Evolutionary conservation across 1,140 invertebrate genomes (phyloP).

Genomic region (Trinorchestia longiramus): DNA sequence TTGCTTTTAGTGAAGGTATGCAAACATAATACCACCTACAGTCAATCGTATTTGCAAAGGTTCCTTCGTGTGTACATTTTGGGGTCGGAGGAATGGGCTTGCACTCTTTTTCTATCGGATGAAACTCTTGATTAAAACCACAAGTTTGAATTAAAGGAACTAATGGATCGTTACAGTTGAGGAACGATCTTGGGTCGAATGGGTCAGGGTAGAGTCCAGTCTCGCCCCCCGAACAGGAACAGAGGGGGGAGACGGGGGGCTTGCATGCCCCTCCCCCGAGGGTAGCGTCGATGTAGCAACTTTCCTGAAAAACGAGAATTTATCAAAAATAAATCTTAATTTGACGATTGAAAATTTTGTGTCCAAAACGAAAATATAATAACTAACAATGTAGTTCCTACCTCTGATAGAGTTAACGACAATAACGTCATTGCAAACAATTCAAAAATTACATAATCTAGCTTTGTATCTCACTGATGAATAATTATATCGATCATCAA

Average conservation of each 20-base stretch:
- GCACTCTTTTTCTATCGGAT: background rate
- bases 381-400: background rate
- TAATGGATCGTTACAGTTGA: background rate
- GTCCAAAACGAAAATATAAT: too few relatives aligned
- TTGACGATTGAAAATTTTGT: background rate
- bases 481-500: too few relatives aligned
- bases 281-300: background rate
- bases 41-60: slow-evolving; percentile 7
- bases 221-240: background rate
- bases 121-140: background rate
- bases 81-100: background rate
- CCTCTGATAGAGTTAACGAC: background rate
- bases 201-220: slow-evolving; percentile 17
- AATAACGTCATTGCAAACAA: too few relatives aligned
- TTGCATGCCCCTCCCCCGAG: slow-evolving; percentile 1
- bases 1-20: background rate
- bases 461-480: background rate
- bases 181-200: background rate
- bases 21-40: slow-evolving; percentile 23
- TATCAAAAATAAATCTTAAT: background rate
- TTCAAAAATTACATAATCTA: background rate
- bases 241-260: background rate
- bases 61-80: background rate
- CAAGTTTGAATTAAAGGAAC: background rate
- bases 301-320: background rate